Evolutionary conservation across 2,888 invertebrate genomes (phyloP).

Genomic region (Caenorhabditis angaria): DNA sequence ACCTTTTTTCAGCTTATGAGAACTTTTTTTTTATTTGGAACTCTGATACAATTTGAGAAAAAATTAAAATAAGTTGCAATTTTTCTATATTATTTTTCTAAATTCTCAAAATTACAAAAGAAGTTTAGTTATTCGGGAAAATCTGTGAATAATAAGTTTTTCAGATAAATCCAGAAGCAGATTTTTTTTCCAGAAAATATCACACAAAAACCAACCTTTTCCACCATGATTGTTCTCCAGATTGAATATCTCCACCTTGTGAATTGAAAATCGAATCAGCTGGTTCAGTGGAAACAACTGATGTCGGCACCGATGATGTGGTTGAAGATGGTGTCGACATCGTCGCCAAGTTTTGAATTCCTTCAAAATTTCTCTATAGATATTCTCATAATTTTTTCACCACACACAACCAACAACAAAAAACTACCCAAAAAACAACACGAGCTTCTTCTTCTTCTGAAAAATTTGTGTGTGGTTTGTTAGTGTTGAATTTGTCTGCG

Average conservation of each 20-base stretch:
- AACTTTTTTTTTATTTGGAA: too few relatives aligned
- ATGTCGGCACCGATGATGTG: background rate
- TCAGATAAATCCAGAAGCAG: background rate
- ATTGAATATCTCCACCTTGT: conserved; percentile 44
- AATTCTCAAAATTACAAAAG: background rate
- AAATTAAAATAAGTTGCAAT: background rate
- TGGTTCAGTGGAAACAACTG: conserved; percentile 46
- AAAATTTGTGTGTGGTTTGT: too few relatives aligned
- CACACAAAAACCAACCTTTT: conserved; percentile 48
- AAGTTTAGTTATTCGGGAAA: background rate
- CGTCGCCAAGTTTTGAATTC: too few relatives aligned
- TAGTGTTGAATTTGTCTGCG: background rate
- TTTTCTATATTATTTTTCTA: background rate
- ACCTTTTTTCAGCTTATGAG: too few relatives aligned
- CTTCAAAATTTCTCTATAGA: background rate
- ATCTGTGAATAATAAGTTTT: background rate
- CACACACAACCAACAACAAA: too few relatives aligned
- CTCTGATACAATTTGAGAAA: too few relatives aligned
- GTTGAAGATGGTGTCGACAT: background rate
- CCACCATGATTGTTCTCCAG: conserved; percentile 64
- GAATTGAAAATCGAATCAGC: conserved; percentile 66
- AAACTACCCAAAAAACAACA: too few relatives aligned
- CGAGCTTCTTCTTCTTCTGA: too few relatives aligned
- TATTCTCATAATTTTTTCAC: too few relatives aligned
- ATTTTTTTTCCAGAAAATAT: too few relatives aligned